Conservation (phyloP, 1,140 invertebrate genomes). For the Drosophila suzukii region DNA sequence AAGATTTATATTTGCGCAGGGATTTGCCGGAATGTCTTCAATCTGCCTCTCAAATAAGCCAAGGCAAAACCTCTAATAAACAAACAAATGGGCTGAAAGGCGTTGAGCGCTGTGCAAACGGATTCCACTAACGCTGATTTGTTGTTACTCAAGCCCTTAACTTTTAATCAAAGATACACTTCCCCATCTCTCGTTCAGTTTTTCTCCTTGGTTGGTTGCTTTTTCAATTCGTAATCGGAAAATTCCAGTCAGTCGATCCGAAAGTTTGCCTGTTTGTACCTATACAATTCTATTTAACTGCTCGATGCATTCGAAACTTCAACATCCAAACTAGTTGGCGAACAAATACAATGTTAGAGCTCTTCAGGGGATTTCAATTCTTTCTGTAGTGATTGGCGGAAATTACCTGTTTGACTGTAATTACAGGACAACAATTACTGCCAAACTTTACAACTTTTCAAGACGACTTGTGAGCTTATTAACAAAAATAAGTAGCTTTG, state of each 20-base stretch:
- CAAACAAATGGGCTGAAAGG: conserved; percentile 54
- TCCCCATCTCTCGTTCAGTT: neutral
- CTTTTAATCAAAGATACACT: conserved; percentile 56
- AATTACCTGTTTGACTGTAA: conserved; percentile 7
- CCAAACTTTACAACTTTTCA: neutral
- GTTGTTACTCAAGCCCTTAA: conserved; percentile 44
- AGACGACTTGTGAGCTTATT: neutral
- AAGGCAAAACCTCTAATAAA: conserved; percentile 39
- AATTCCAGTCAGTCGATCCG: neutral
- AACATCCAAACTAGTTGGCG: conserved; percentile 10
- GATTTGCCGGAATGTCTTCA: conserved; percentile 23
- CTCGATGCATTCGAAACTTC: conserved; percentile 18
- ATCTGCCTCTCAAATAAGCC: conserved; percentile 45
- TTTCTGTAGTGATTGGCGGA: neutral
- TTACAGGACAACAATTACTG: conserved; percentile 7
- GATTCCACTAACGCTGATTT: conserved; percentile 40
- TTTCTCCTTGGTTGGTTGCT: neutral
- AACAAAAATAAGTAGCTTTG: neutral
- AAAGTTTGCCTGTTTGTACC: conserved; percentile 20
- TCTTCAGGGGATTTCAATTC: neutral
- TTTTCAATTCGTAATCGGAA: conserved; percentile 6
- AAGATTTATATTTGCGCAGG: conserved; percentile 39
- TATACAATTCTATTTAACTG: conserved; percentile 21
- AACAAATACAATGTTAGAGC: neutral
- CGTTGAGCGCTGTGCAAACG: conserved; percentile 34